Evolutionary conservation across 2,113 vertebrate genomes (phyloP), one percentile per base, ranked within the genome.

Genomic region (Melanotaenia duboulayi): DNA sequence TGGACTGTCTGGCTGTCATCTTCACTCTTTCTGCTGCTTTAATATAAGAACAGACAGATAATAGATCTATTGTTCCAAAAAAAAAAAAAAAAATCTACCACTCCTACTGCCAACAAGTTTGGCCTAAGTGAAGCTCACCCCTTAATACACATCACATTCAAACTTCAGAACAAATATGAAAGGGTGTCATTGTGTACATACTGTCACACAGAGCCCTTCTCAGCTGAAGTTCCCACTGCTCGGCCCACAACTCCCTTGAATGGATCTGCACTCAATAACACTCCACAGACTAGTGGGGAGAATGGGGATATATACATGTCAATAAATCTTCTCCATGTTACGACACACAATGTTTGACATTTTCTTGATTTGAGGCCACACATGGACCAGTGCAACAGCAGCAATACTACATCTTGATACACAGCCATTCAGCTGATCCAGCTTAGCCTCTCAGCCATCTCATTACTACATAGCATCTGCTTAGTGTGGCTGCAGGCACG

Each of bases 101-200:
- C 83, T 60, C 74, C 78, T 74, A 76, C 75, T 50, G 65, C 75
- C 75, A 83, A 76, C 78, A 83, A 77, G 81, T 82, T 84, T 63
- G 76, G 73, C 81, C 69, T 61, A 71, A 83, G 84, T 51, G 39
- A 86, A 84, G 73, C 71, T 77, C 69, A 83, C 74, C 80, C 62
- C 74, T 66, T 70, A 74, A 89, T 64, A 79, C 71, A 87, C 80
- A 91, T 87, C 78, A 76, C 84, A 85, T 86, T 84, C 83, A 89
- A 83, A 65, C 72, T 54, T 51, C 72, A 60, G 78, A 74, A 86
- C 73, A 81, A 81, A 81, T 69, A 87, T 84, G 90, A 92, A 92
- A 83, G 89, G 78, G 65, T 85, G 71, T 80, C 90, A 86, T 93
- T 94, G 92, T 93, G 88, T 72, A 75, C 62, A 72, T 32, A 35